phyloP scores from a whole-genome alignment of 2,797 vertebrate genomes.

The Pithecia hirsuta region DNA sequence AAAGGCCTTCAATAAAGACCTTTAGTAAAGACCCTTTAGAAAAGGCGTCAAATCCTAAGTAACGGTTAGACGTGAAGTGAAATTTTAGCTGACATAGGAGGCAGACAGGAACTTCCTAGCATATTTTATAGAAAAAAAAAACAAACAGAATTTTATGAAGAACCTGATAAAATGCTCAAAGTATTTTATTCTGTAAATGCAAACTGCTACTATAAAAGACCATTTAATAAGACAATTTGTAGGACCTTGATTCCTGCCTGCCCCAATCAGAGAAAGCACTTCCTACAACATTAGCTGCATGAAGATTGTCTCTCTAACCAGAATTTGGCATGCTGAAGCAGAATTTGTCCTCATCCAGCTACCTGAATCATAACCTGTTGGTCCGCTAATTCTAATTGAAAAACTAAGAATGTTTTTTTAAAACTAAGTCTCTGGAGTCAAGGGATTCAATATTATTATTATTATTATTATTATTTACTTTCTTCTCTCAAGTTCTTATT shows the following conservation, averaged over 20 bases:
- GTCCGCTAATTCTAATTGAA: neutral
- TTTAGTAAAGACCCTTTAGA: neutral
- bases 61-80: neutral
- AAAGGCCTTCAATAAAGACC: neutral
- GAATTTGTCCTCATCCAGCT: neutral
- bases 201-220: neutral
- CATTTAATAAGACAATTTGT: neutral
- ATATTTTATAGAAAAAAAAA: neutral
- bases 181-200: neutral
- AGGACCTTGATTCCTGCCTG: neutral
- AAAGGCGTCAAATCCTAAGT: neutral
- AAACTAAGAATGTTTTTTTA: neutral
- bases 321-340: neutral
- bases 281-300: neutral
- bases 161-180: neutral
- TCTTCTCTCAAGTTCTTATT: neutral
- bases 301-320: neutral
- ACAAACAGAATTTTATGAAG: neutral
- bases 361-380: neutral
- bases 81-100: neutral
- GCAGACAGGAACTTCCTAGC: neutral
- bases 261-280: neutral
- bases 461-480: slow-evolving; percentile 1
- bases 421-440: neutral
- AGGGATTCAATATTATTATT: slow-evolving; percentile 16